phyloP scores from a whole-genome alignment of 2,113 vertebrate species.

The Helogale parvula region DNA sequence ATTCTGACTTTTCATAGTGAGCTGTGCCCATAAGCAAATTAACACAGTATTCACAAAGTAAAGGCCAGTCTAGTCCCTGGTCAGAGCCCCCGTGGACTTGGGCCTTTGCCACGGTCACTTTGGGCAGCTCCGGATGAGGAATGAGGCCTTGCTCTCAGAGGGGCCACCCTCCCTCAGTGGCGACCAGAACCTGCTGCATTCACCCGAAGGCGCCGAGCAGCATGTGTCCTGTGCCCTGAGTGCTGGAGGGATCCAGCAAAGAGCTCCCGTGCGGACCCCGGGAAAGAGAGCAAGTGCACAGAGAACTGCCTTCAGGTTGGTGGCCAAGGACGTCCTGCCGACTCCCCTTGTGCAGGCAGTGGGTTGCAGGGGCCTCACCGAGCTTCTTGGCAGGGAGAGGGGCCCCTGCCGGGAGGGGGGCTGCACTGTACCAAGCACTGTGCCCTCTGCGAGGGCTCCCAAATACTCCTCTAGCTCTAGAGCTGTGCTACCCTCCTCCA shows the following conservation, averaged over 20 bases:
- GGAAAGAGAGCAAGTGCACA: conserved; percentile 89
- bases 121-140: neutral
- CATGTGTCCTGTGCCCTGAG: conserved; percentile 89
- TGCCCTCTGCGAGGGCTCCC: conserved; percentile 85
- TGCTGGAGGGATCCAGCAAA: conserved; percentile 89
- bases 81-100: neutral
- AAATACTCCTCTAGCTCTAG: conserved; percentile 91
- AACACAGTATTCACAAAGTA: neutral
- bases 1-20: neutral
- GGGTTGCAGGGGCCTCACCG: conserved; percentile 88
- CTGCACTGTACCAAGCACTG: conserved; percentile 86
- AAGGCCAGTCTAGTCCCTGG: neutral
- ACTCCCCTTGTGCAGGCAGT: conserved; percentile 90
- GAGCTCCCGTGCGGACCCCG: conserved; percentile 89
- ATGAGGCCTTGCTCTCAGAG: neutral
- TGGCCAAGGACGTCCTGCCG: conserved; percentile 89
- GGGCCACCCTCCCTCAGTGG: conserved; percentile 82
- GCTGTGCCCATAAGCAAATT: rapidly evolving
- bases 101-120: neutral
- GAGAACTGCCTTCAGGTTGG: conserved; percentile 89
- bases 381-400: conserved; percentile 81
- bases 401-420: conserved; percentile 33
- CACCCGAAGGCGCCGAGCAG: conserved; percentile 90
- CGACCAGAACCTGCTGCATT: conserved; percentile 89
- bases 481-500: conserved; percentile 89